Conservation (phyloP, 2,113 vertebrate species). For the Tichodroma muraria region DNA sequence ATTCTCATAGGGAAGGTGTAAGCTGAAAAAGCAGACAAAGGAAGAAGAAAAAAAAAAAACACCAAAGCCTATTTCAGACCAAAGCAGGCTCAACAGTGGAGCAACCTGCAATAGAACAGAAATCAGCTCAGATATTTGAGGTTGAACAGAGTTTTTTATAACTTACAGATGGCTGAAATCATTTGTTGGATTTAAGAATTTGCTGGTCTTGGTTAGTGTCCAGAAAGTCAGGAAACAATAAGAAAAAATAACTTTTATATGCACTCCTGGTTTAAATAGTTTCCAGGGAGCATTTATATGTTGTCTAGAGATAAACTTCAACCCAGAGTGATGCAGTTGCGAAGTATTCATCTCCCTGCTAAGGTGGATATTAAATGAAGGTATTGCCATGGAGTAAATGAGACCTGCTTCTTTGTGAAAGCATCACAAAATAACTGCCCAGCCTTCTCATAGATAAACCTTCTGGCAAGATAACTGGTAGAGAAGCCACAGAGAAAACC, state of each 20-base stretch:
- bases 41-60: not conserved
- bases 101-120: not conserved
- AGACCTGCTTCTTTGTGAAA: not conserved
- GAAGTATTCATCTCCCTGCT: not conserved
- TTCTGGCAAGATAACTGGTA: not conserved
- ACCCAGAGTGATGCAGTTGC: not conserved
- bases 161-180: constrained; percentile 20
- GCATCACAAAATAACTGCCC: not conserved
- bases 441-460: not conserved
- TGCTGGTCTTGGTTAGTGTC: constrained; percentile 29
- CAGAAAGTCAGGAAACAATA: constrained; percentile 50
- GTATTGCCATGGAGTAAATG: not conserved
- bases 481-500: not conserved
- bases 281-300: not conserved
- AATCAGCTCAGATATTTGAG: not conserved
- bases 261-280: constrained; percentile 5
- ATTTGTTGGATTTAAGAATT: constrained; percentile 39
- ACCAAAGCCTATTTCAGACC: not conserved
- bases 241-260: constrained; percentile 21
- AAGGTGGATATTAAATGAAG: not conserved
- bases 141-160: constrained; percentile 25
- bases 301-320: not conserved
- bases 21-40: constrained; percentile 11
- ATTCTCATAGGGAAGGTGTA: not conserved
- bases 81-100: not conserved